These are phyloP conservation scores for Scomber scombrus DNA, from an alignment of 2,113 vertebrate species.

Conservation along the genomic window DNA sequence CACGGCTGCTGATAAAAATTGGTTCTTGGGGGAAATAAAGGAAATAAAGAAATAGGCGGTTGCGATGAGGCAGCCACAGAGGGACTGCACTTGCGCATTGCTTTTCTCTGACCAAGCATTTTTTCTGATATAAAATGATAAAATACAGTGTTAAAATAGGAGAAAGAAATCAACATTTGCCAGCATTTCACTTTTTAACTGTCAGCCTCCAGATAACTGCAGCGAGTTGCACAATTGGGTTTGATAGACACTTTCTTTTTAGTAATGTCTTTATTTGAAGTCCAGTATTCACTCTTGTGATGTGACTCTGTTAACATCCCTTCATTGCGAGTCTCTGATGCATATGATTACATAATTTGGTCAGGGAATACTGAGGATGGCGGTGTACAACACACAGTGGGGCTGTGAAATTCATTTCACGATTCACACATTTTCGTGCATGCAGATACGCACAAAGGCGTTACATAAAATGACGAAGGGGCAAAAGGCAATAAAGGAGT, in stretches of 20 bases:
- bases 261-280: conserved; percentile 32
- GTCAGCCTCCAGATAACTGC: not conserved
- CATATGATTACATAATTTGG: conserved; percentile 45
- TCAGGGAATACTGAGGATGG: conserved; percentile 4
- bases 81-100: not conserved
- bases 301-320: conserved; percentile 8
- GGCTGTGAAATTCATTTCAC: conserved; percentile 24
- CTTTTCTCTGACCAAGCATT: conserved; percentile 12
- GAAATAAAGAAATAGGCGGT: conserved; percentile 17
- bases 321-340: conserved; percentile 31
- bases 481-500: conserved; percentile 43
- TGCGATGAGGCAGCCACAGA: not conserved
- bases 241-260: not conserved
- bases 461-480: conserved; percentile 41
- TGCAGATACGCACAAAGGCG: not conserved
- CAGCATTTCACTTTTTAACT: not conserved
- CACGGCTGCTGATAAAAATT: conserved; percentile 29
- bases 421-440: not conserved
- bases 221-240: not conserved
- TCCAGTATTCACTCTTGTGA: conserved; percentile 7
- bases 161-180: not conserved
- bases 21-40: conserved; percentile 6
- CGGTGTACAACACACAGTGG: conserved; percentile 21
- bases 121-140: not conserved
- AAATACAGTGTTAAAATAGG: not conserved